Percentiles rank a stretch among this genome's conserved stretches.
Evolutionary conservation across 2,888 invertebrate genomes (phyloP).

Genomic region (Hyles lineata): DNA sequence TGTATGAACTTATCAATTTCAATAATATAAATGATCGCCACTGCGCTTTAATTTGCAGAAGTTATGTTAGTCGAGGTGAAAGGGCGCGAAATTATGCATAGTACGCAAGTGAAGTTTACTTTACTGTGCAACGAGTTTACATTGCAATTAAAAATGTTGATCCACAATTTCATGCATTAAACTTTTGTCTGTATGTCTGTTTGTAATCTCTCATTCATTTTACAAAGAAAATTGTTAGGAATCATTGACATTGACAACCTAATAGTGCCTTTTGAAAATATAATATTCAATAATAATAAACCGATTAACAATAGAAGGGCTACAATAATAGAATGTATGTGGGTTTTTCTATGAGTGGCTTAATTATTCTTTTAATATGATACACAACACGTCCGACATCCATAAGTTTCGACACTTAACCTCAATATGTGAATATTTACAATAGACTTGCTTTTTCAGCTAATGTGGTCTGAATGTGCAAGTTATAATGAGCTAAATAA

Average conservation of each 20-base stretch:
- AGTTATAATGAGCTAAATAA: conserved; percentile 32
- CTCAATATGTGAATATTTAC: conserved; percentile 73
- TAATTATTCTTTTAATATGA: conserved; percentile 40
- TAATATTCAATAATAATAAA: conserved; percentile 26
- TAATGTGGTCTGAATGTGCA: conserved; percentile 37
- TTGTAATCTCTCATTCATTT: conserved; percentile 20
- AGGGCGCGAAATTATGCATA: conserved; percentile 81
- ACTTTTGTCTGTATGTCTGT: not conserved
- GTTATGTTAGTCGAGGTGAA: conserved; percentile 58
- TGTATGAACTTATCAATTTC: not conserved
- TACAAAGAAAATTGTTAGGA: conserved; percentile 28
- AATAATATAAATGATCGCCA: not conserved
- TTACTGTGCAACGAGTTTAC: conserved; percentile 17
- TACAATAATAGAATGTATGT: not conserved
- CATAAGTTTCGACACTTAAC: conserved; percentile 77
- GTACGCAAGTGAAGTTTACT: conserved; percentile 49
- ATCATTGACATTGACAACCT: conserved; percentile 68
- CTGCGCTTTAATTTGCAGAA: not conserved
- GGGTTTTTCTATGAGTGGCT: conserved; percentile 36
- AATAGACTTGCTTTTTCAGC: conserved; percentile 50
- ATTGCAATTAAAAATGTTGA: conserved; percentile 31
- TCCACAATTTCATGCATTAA: not conserved
- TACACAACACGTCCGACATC: conserved; percentile 58
- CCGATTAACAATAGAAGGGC: conserved; percentile 31
- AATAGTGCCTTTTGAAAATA: conserved; percentile 51